These are phyloP conservation scores for Sphaeramia orbicularis DNA, from an alignment of 2,797 vertebrate genomes.

Conservation along the genomic window DNA sequence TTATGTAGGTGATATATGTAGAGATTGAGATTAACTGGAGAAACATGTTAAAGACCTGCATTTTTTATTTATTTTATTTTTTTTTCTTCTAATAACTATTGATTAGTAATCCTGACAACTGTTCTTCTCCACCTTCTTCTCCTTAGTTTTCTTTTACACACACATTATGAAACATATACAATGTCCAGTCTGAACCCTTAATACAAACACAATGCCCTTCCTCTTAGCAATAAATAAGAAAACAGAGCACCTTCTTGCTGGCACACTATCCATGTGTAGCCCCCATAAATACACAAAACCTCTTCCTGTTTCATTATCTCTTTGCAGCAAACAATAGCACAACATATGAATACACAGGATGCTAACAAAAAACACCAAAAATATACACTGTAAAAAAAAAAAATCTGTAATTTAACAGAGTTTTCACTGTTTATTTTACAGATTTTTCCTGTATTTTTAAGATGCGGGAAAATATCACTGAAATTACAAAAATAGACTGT, in stretches of 20 bases:
- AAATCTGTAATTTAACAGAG: no score
- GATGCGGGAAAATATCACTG: no score
- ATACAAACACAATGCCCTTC: neutral
- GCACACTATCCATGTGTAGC: neutral
- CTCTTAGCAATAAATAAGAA: neutral
- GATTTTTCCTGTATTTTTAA: no score
- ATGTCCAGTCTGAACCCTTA: neutral
- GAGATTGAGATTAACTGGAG: no score
- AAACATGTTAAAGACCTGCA: no score
- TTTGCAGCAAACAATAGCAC: neutral
- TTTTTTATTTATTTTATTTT: no score
- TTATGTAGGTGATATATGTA: no score
- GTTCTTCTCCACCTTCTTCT: no score
- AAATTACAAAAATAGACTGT: no score
- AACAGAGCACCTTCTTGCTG: neutral
- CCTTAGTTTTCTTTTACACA: neutral
- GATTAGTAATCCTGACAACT: neutral
- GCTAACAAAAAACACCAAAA: slow-evolving; percentile 2
- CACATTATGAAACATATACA: neutral
- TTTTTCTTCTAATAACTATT: neutral
- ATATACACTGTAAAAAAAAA: no score
- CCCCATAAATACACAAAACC: neutral
- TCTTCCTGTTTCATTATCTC: neutral
- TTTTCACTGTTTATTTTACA: no score
- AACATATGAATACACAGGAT: neutral